phyloP scores from a whole-genome alignment of 2,797 vertebrate genomes.

The Microctenopoma stevenorrisi region DNA sequence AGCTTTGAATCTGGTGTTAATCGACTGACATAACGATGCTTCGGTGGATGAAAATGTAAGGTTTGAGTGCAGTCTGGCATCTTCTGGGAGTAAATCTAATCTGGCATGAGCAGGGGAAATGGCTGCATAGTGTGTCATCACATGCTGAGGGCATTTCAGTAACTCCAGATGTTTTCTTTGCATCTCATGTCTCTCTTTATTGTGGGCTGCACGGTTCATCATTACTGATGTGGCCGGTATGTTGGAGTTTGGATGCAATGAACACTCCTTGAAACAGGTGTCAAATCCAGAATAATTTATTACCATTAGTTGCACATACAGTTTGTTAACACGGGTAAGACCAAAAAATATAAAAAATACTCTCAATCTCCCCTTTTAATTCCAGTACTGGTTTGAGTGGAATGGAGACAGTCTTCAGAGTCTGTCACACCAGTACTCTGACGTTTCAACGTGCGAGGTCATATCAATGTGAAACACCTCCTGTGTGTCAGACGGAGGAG shows the following conservation, averaged over 20 bases:
- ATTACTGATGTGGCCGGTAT: not conserved
- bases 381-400: slow-evolving; percentile 44
- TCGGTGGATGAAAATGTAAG: slow-evolving; percentile 13
- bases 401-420: slow-evolving; percentile 73
- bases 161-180: slow-evolving; percentile 60
- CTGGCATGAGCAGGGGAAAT: slow-evolving; percentile 31
- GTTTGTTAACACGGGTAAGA: slow-evolving; percentile 50
- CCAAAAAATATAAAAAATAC: slow-evolving; percentile 65
- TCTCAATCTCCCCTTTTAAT: slow-evolving; percentile 36
- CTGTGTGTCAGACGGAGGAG: slow-evolving; percentile 71
- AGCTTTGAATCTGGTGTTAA: slow-evolving; percentile 9
- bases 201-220: slow-evolving; percentile 11
- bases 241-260: slow-evolving; percentile 2
- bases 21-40: not conserved
- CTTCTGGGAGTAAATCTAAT: slow-evolving; percentile 20
- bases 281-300: slow-evolving; percentile 64
- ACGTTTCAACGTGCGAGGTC: slow-evolving; percentile 80
- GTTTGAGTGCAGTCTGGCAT: slow-evolving; percentile 10
- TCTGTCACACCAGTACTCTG: slow-evolving; percentile 86
- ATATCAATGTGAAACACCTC: slow-evolving; percentile 71
- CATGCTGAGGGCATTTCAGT: slow-evolving; percentile 43
- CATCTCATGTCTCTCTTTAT: slow-evolving; percentile 17
- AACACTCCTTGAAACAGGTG: slow-evolving; percentile 20
- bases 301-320: slow-evolving; percentile 44
- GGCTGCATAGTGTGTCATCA: slow-evolving; percentile 26